phyloP scores from a whole-genome alignment of 1,140 invertebrate genomes.

The Drosophila tani region DNA sequence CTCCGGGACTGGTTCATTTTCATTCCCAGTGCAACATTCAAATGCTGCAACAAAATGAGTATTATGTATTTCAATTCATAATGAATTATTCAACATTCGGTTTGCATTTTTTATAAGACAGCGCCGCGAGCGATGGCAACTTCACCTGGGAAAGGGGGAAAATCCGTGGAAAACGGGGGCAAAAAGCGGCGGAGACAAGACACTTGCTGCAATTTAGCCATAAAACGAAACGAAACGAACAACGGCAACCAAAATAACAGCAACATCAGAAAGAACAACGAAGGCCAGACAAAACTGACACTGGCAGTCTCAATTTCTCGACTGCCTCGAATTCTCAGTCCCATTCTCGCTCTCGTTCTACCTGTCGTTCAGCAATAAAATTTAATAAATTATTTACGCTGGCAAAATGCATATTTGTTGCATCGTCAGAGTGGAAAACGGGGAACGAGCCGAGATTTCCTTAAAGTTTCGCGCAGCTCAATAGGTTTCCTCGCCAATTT shows the following conservation, averaged over 20 bases:
- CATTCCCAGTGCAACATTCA: constrained; percentile 51
- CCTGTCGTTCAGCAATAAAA: constrained; percentile 74
- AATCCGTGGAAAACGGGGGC: background rate
- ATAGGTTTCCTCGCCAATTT: constrained; percentile 13
- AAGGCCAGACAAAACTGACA: constrained; percentile 58
- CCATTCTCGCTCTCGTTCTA: constrained; percentile 19
- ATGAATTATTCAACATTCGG: constrained; percentile 71
- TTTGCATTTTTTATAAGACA: constrained; percentile 74
- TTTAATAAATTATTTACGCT: constrained; percentile 76
- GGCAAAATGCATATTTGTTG: constrained; percentile 69
- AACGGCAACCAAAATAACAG: constrained; percentile 44
- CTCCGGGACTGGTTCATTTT: constrained; percentile 33
- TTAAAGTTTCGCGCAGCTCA: constrained; percentile 36
- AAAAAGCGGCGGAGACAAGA: constrained; percentile 26
- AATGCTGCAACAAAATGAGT: constrained; percentile 75
- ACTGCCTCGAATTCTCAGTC: constrained; percentile 7
- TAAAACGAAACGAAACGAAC: constrained; percentile 39
- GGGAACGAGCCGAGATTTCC: constrained; percentile 23
- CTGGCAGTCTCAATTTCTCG: constrained; percentile 57
- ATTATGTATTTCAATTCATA: constrained; percentile 81
- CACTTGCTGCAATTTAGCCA: constrained; percentile 60
- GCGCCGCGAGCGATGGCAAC: constrained; percentile 20
- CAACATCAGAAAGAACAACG: constrained; percentile 28
- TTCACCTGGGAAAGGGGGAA: constrained; percentile 28
- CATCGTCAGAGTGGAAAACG: constrained; percentile 19